Conservation (phyloP, 2,113 vertebrate genomes). For the Callipepla squamata region DNA sequence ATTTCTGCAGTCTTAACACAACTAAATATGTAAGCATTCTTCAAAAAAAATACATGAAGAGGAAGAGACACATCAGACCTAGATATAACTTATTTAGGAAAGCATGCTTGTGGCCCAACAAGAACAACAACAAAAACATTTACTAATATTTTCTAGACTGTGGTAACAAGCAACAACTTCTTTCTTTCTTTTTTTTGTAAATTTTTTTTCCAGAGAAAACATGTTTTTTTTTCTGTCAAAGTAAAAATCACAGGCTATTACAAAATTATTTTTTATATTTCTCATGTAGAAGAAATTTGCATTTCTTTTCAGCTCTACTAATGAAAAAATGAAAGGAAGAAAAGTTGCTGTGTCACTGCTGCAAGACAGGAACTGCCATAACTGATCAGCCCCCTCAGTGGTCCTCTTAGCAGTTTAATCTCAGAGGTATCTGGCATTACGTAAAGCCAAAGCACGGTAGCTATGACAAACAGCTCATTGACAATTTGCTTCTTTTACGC, state of each 20-base stretch:
- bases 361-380: conserved; percentile 65
- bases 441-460: background rate
- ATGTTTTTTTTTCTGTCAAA: background rate
- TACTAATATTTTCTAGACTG: background rate
- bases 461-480: background rate
- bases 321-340: conserved; percentile 17
- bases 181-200: background rate
- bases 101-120: background rate
- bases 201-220: background rate
- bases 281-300: background rate
- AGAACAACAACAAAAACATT: background rate
- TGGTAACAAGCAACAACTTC: background rate
- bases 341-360: conserved; percentile 40
- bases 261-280: background rate
- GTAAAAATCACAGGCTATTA: background rate
- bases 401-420: conserved; percentile 19
- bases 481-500: background rate
- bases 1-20: background rate
- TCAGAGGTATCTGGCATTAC: conserved; percentile 27
- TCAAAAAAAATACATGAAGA: background rate
- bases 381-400: conserved; percentile 47
- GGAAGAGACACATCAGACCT: background rate
- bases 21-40: background rate
- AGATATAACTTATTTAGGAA: background rate
- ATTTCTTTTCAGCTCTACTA: background rate